phyloP scores from a whole-genome alignment of 2,113 vertebrate genomes.

The Kryptolebias marmoratus region DNA sequence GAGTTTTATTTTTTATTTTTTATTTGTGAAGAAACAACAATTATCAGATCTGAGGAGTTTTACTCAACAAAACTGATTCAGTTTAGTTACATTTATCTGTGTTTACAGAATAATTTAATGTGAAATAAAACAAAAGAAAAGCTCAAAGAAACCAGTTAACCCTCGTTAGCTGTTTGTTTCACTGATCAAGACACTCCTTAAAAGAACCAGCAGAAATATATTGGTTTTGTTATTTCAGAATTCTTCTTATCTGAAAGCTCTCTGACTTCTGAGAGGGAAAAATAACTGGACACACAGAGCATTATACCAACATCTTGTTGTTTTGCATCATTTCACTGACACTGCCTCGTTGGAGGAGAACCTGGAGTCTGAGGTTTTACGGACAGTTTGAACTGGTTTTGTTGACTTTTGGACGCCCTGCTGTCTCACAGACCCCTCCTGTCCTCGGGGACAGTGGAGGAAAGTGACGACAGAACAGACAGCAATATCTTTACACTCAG shows the following conservation, averaged over 20 bases:
- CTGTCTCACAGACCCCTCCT: background rate
- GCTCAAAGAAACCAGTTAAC: no score
- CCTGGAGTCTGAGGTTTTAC: background rate
- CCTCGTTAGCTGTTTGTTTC: no score
- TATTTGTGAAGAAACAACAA: background rate
- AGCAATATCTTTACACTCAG: constrained; percentile 81
- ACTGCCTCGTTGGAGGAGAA: background rate
- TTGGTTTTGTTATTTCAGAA: background rate
- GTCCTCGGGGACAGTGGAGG: background rate
- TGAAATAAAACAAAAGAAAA: no score
- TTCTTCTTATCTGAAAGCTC: no score
- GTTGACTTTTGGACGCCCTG: background rate
- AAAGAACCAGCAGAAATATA: no score
- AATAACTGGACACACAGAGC: no score
- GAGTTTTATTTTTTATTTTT: background rate
- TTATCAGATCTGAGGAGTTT: background rate
- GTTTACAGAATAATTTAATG: no score
- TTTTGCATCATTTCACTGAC: background rate
- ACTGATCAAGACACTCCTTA: no score
- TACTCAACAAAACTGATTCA: background rate
- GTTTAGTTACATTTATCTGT: no score
- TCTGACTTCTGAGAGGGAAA: no score
- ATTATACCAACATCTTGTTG: background rate
- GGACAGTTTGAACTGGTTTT: background rate
- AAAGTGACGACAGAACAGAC: constrained; percentile 48